phyloP scores from a whole-genome alignment of 2,797 vertebrate species.

The Poeciliopsis gracilis region DNA sequence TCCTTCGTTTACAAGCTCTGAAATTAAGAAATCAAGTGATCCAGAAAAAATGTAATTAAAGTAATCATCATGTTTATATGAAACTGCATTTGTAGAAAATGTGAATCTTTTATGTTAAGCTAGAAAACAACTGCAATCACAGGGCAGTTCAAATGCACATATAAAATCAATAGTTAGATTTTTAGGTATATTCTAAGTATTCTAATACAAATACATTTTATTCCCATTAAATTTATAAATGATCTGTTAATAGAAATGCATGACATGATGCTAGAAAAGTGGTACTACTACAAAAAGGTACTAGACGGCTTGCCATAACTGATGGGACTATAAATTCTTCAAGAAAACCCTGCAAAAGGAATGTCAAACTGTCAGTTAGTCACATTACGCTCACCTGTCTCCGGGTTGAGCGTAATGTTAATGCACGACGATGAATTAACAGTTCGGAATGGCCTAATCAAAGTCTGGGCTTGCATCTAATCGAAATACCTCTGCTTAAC shows the following conservation, averaged over 20 bases:
- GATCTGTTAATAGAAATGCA: background rate
- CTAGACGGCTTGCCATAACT: no score
- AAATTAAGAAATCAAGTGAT: background rate
- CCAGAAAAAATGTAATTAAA: background rate
- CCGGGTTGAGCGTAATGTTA: no score
- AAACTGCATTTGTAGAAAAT: background rate
- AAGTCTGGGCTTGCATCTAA: background rate
- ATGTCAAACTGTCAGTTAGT: no score
- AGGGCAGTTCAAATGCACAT: background rate
- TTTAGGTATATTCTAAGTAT: background rate
- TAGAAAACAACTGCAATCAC: background rate
- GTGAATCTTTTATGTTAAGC: background rate
- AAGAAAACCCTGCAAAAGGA: no score
- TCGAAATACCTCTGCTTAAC: background rate
- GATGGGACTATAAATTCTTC: no score
- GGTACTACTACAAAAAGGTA: no score
- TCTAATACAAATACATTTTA: background rate
- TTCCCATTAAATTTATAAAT: background rate
- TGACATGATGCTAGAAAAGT: no score
- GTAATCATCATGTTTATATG: background rate
- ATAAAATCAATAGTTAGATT: background rate
- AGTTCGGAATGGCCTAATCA: no score
- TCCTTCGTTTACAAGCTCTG: background rate
- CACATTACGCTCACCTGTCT: no score
- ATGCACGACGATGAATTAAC: no score